Conservation (phyloP, 2,888 invertebrate genomes). For the Mythimna vitellina region DNA sequence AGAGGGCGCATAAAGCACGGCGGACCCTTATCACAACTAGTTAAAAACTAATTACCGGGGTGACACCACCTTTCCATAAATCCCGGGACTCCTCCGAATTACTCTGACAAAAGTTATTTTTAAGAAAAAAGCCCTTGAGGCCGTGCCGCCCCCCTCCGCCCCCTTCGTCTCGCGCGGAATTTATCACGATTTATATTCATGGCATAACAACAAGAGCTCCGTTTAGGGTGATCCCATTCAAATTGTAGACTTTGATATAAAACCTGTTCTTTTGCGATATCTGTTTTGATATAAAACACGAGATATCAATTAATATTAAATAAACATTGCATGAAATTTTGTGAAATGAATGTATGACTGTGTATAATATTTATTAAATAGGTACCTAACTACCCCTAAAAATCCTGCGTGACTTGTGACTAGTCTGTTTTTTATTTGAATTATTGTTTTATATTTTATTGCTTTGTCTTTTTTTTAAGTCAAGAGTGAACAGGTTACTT, state of each 20-base stretch:
- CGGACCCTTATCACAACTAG: conserved; percentile 90
- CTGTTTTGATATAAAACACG: conserved; percentile 42
- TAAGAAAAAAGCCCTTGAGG: conserved; percentile 90
- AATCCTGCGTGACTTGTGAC: too few species aligned
- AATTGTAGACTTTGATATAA: conserved; percentile 84
- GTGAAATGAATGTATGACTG: too few species aligned
- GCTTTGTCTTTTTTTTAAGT: too few species aligned
- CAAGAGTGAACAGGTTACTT: too few species aligned
- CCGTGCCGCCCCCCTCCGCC: conserved; percentile 76
- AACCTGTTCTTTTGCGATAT: conserved; percentile 74
- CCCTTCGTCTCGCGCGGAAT: conserved; percentile 83
- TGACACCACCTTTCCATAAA: conserved; percentile 90
- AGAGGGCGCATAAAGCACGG: conserved; percentile 83
- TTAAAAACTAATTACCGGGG: conserved; percentile 91
- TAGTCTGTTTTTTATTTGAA: too few species aligned
- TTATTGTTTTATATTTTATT: too few species aligned
- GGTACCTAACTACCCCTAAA: too few species aligned
- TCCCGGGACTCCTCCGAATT: conserved; percentile 88
- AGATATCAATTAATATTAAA: conserved; percentile 42
- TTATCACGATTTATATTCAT: conserved; percentile 92
- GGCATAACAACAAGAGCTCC: conserved; percentile 89
- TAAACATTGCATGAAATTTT: conserved; percentile 24
- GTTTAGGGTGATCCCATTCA: conserved; percentile 87
- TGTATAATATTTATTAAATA: too few species aligned
- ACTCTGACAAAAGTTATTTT: conserved; percentile 91